Evolutionary conservation across 2,113 vertebrate genomes (phyloP).

Genomic region (Apus apus): DNA sequence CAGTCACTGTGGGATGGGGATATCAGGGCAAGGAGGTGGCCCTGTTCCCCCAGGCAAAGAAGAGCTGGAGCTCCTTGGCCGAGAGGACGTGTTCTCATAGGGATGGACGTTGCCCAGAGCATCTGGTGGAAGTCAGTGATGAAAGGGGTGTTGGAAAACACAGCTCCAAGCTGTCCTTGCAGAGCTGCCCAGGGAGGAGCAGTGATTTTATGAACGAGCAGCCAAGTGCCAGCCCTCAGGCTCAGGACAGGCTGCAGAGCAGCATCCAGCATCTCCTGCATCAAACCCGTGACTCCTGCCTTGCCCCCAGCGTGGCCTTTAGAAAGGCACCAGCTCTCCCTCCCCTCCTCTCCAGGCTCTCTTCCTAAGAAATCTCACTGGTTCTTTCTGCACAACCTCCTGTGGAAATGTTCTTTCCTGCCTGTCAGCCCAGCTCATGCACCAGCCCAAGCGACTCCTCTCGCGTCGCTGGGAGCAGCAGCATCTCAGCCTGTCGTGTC

Average conservation of each 20-base stretch:
- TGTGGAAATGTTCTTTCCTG: not conserved
- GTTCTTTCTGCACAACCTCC: not conserved
- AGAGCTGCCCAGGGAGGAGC: not conserved
- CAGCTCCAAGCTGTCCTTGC: not conserved
- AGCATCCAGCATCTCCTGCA: not conserved
- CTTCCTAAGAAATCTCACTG: not conserved
- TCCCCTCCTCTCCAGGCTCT: not conserved
- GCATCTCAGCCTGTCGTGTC: not conserved
- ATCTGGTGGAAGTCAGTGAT: accelerated
- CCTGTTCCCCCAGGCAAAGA: not conserved
- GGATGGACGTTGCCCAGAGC: not conserved
- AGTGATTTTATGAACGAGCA: slow-evolving; percentile 22
- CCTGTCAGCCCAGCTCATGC: not conserved
- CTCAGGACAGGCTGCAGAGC: not conserved
- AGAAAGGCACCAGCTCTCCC: not conserved
- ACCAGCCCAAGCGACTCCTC: not conserved
- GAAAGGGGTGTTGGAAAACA: not conserved
- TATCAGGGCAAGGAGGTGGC: not conserved
- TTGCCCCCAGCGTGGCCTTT: accelerated
- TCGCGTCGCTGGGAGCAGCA: not conserved
- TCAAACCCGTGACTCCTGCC: not conserved
- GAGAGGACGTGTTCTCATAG: not conserved
- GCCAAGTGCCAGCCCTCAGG: not conserved
- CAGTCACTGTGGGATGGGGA: not conserved
- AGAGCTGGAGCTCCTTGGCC: not conserved